Base-by-base conservation (phyloP, 2,888 invertebrate genomes). In the Dryobotodes eremita region DNA sequence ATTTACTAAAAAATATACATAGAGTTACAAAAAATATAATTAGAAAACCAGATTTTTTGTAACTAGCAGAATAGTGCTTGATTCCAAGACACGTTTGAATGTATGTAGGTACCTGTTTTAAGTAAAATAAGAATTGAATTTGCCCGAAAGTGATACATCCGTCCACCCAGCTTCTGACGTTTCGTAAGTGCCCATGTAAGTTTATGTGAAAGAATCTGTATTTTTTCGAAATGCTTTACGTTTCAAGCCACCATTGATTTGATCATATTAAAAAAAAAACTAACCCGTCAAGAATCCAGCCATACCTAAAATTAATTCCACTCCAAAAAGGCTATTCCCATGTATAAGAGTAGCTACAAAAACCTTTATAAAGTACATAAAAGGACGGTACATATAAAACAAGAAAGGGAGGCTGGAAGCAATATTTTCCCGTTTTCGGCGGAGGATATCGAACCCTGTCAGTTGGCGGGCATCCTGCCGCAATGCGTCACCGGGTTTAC, bases 401-500 rank as follows among this genome's bases (percentile, higher is more conserved):
- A 82, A 82, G 71, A 73, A 70, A 59, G 53, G 48, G 75, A 68
- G 73, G 73, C 61, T 77, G 36, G 61, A 70, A 65, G 75, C 74
- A 75, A 82, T 85, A 82, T 82, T 75, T 79, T 79, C 65, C 64
- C 82, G 72, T 71, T 80, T 68, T 53, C 26, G 53, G 68, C 42
- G 46, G 70, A 74, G 82, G 76, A 86, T 80, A 85, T 85, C 75
- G 87, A 87, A 77, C 79, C 62, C 72, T 75, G 85, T 80, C 79
- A 72, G 57, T 76, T 81, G 79, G 79, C 73, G 76, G 62, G 75
- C 62, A 70, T 77, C 83, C 86, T 77, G 84, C 86, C 87, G 87
- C 87, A 87, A 75, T 87, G 87, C 87, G 87, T 76, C 87, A 87
- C 59, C 26, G 73, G 65, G 66, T 79, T 75, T 81, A 81, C 87